Base-by-base conservation (phyloP, 2,113 vertebrate genomes). In the Thryonomys swinderianus region DNA sequence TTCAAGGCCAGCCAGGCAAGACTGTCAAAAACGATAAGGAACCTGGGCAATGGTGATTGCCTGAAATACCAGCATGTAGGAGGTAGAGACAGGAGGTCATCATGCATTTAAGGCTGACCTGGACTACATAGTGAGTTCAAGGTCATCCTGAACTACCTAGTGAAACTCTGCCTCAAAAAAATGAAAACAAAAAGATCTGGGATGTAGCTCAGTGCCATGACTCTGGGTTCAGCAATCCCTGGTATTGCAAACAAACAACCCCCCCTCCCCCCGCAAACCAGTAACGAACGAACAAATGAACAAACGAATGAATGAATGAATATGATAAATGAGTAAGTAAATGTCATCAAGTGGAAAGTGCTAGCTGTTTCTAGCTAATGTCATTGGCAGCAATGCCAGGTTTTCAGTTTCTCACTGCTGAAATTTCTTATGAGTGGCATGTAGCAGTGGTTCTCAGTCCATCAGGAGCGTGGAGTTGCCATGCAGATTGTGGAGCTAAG, bases 261-360 rank as follows among this genome's bases (percentile, higher is more conserved):
- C 71, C 3, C 2, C 27, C 73, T 7, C 7, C 13, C 48, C 48
- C 48, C 48, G 10, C 48, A 51, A 51, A 51, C 48, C 48, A 51
- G 48, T 51, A 51, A 51, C 10, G 48, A 51, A 32, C 25, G 45
- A 45, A 73, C 23, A 10, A 73, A 27, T 25, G n/a, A n/a, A n/a
- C n/a, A n/a, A 51, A 51, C 10, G 48, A 51, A 32, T 13, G 45
- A 42, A 48, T 30, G 73, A 76, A 48, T 76, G 73, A 76, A 48
- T 76, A 48, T 48, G 73, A 76, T 76, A 25, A 32, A 48, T 45
- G 8, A 67, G 17, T 67, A 67, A 76, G 13, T 78, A 59, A 91
- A 91, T 78, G 40, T 88, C 32, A 37, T 83, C 48, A 90, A 71
- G 53, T 97, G 79, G 90, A 79, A 89, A 93, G 42, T 82, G 21